Evolutionary conservation across 1,140 invertebrate species (phyloP).

Genomic region (Trissolcus basalis): DNA sequence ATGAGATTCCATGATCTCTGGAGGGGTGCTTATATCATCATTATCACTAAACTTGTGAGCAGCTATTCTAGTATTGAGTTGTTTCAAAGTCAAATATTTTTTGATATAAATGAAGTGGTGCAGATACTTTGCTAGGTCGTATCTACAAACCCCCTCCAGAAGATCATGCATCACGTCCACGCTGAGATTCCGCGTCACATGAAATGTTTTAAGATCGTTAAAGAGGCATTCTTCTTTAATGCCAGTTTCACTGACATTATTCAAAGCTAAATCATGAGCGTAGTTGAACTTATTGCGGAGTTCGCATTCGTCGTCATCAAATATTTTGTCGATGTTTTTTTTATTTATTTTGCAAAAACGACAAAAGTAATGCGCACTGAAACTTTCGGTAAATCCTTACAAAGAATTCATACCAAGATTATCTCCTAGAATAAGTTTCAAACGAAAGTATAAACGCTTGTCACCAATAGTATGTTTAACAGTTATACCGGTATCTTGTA

Average conservation of each 20-base stretch:
- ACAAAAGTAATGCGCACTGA: slow-evolving; percentile 19
- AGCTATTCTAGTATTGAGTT: slow-evolving; percentile 51
- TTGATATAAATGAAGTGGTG: slow-evolving; percentile 42
- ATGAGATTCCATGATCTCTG: too few species aligned
- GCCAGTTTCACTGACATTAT: slow-evolving; percentile 26
- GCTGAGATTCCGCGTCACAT: slow-evolving; percentile 57
- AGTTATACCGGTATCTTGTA: slow-evolving; percentile 16
- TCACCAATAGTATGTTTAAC: background rate
- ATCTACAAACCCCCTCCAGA: slow-evolving; percentile 59
- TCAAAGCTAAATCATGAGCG: background rate
- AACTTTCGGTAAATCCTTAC: slow-evolving; percentile 15
- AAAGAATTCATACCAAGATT: slow-evolving; percentile 16
- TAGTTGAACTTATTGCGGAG: slow-evolving; percentile 27
- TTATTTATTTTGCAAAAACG: slow-evolving; percentile 12
- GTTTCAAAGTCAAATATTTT: slow-evolving; percentile 56
- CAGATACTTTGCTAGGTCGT: slow-evolving; percentile 56
- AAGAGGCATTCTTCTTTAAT: slow-evolving; percentile 44
- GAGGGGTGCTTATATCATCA: too few species aligned
- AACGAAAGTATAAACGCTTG: slow-evolving; percentile 17
- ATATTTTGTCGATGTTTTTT: slow-evolving; percentile 11
- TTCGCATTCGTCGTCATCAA: slow-evolving; percentile 22
- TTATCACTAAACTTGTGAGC: too few species aligned
- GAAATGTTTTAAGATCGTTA: slow-evolving; percentile 44
- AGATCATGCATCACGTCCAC: slow-evolving; percentile 65
- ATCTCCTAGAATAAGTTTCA: slow-evolving; percentile 12